Evolutionary conservation across 2,888 invertebrate species (phyloP).

Genomic region (Drosophila phalerata): DNA sequence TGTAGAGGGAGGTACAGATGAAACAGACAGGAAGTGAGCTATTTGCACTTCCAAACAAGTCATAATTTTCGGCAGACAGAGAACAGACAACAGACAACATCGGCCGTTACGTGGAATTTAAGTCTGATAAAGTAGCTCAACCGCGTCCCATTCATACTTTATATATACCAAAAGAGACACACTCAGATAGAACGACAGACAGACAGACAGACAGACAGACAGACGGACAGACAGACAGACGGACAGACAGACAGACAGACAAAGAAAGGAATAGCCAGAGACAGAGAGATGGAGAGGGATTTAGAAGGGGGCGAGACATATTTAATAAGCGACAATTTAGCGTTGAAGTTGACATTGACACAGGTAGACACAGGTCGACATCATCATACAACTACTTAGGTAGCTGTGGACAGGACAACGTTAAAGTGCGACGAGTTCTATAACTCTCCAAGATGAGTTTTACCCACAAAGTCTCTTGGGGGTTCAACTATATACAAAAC

Average conservation of each 20-base stretch:
- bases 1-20: slow-evolving; percentile 16
- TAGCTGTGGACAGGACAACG: slow-evolving; percentile 41
- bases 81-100: slow-evolving; percentile 44
- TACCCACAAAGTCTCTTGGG: neutral
- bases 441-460: too few relatives aligned
- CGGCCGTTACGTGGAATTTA: slow-evolving; percentile 67
- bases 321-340: slow-evolving; percentile 81
- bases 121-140: slow-evolving; percentile 63
- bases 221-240: neutral
- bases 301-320: slow-evolving; percentile 29
- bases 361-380: slow-evolving; percentile 58
- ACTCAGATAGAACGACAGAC: neutral
- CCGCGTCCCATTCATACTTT: slow-evolving; percentile 52
- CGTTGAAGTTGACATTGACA: slow-evolving; percentile 76
- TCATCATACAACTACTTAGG: slow-evolving; percentile 50
- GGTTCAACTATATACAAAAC: neutral
- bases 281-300: neutral
- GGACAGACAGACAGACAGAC: neutral
- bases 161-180: slow-evolving; percentile 8
- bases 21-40: slow-evolving; percentile 74
- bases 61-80: slow-evolving; percentile 78
- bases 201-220: too few relatives aligned
- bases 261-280: neutral
- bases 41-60: slow-evolving; percentile 81
- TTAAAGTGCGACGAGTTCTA: slow-evolving; percentile 1